Percentiles rank a stretch among this genome's conserved stretches.
Evolutionary conservation across 2,113 vertebrate species (phyloP).

Genomic region (Spheniscus mendiculus): DNA sequence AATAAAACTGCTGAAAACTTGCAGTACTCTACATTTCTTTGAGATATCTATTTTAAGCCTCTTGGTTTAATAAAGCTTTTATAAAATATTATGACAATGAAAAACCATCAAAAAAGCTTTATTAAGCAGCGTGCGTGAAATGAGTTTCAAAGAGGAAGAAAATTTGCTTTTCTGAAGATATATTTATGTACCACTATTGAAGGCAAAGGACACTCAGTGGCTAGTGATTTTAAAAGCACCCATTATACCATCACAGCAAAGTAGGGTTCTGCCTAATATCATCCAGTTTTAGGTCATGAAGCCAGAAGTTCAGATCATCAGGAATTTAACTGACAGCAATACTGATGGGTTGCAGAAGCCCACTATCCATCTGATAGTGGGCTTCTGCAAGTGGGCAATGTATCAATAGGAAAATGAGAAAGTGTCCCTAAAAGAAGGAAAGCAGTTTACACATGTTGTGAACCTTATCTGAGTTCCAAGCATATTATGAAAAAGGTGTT

Average conservation of each 20-base stretch:
- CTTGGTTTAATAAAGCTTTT: not conserved
- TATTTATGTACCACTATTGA: not conserved
- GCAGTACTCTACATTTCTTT: not conserved
- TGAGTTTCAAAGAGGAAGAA: not conserved
- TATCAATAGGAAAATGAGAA: not conserved
- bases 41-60: not conserved
- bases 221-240: not conserved
- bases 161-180: not conserved
- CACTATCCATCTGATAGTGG: not conserved
- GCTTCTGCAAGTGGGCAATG: not conserved
- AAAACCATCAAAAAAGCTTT: not conserved
- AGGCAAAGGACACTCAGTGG: not conserved
- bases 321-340: not conserved
- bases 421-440: not conserved
- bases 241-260: not conserved
- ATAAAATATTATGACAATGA: not conserved
- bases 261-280: not conserved
- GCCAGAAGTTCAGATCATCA: not conserved
- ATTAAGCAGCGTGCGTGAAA: not conserved
- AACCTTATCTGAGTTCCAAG: not conserved
- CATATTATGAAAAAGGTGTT: not conserved
- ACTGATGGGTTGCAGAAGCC: not conserved
- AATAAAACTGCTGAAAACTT: not conserved
- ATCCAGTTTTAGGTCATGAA: not conserved
- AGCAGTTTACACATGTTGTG: rapidly evolving